Conservation (phyloP, 2,113 vertebrate genomes). For the Ceratotherium simum region DNA sequence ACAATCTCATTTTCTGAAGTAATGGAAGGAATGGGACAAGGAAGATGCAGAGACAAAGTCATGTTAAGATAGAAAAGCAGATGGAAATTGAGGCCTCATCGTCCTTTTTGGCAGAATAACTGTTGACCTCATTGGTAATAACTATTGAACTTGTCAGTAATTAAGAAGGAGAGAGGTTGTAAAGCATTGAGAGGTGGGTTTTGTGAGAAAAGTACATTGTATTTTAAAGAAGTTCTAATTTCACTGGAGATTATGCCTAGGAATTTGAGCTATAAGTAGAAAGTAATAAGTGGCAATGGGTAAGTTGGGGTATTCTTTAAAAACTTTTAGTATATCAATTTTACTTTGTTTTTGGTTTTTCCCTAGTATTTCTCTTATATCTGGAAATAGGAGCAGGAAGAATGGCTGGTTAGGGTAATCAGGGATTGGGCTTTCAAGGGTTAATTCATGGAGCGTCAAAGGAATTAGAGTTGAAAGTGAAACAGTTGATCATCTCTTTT, state of each 20-base stretch:
- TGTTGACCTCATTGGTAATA: neutral
- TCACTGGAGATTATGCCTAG: neutral
- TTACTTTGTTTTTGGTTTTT: neutral
- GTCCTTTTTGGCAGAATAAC: conserved; percentile 38
- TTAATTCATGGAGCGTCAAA: neutral
- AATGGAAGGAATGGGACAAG: neutral
- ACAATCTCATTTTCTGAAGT: neutral
- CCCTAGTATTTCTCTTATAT: neutral
- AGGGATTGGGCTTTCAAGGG: neutral
- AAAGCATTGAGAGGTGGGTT: neutral
- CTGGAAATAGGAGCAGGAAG: neutral
- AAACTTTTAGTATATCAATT: neutral
- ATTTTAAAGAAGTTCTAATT: conserved; percentile 28
- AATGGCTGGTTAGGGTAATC: neutral
- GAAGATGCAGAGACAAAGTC: neutral
- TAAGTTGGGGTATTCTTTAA: neutral
- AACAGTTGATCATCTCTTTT: neutral
- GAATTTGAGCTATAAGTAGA: conserved; percentile 27
- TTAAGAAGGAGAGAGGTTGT: neutral
- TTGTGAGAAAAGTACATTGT: neutral
- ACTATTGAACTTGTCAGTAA: neutral
- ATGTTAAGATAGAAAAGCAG: neutral
- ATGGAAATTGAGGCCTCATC: neutral
- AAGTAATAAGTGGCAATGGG: neutral
- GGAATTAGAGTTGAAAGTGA: conserved; percentile 35